Conservation (phyloP, 2,797 vertebrate species). For the Siniperca obscura region DNA sequence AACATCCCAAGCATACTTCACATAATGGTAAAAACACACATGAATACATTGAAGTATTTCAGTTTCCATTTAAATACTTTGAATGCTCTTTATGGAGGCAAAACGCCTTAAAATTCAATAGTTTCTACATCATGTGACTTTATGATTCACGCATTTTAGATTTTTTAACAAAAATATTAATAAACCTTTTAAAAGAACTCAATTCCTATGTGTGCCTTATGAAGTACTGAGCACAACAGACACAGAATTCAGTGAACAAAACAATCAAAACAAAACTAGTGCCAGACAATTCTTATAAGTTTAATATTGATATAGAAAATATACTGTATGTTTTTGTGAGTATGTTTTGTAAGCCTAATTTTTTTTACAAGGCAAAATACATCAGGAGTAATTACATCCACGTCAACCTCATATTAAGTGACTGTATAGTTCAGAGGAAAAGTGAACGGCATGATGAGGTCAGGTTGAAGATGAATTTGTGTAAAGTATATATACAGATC, state of each 20-base stretch:
- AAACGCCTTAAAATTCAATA: constrained; percentile 3
- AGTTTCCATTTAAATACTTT: constrained; percentile 34
- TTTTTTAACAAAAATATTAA: constrained; percentile 9
- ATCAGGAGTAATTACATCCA: background rate
- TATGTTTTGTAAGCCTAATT: background rate
- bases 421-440: too few species aligned
- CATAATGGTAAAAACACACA: constrained; percentile 21
- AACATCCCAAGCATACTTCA: background rate
- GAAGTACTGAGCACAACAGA: background rate
- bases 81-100: background rate
- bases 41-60: constrained; percentile 34
- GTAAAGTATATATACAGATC: constrained; percentile 47
- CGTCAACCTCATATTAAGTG: background rate
- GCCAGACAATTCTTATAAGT: background rate
- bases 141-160: constrained; percentile 3
- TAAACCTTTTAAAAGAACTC: constrained; percentile 4
- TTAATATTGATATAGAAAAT: constrained; percentile 39
- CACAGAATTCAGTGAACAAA: constrained; percentile 3
- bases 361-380: constrained; percentile 30
- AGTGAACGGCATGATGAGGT: constrained; percentile 29
- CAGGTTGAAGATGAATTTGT: constrained; percentile 18
- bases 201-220: background rate
- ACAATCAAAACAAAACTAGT: constrained; percentile 10
- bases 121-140: constrained; percentile 10
- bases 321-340: background rate